Evolutionary conservation across 2,113 vertebrate genomes (phyloP), one percentile per base, ranked within the genome.

Genomic region (Cettia cetti): DNA sequence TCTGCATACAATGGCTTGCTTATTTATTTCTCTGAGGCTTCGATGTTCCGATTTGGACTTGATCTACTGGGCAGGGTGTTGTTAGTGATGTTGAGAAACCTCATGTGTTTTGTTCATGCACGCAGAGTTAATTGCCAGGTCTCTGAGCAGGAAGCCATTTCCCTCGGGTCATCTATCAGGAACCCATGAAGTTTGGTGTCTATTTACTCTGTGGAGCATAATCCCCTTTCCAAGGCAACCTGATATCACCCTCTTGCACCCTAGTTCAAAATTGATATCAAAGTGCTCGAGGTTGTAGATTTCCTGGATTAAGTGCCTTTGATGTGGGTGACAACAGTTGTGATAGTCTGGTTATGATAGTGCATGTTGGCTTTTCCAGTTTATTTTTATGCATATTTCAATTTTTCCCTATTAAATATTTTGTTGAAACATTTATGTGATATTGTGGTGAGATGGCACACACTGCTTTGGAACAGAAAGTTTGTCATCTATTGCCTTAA

Each of bases 1-100:
- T 60, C 47, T 78, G 72, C 64, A 66, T 93, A 92, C 86, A 94
- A 63, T 86, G 40, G 24, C 60, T 80, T 83, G 59, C 49, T 80
- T 72, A 27, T 64, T 86, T 83, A 63, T 86, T 90, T 90, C 54
- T 70, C 52, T 40, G 82, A 83, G 61, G 60, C 91, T 94, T 89
- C 92, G 91, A 89, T 94, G 86, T 92, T 94, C 49, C 0, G 1
- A 80, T 86, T 92, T 39, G 66, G 71, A 76, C 61, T 68, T 74
- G 88, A 89, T 93, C 59, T 54, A 40, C 75, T 37, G 72, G 75
- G 82, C 60, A 88, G 76, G 76, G 86, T 94, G 76, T 21, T 77
- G 59, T 45, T 81, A 86, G 52, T 28, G 74, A 76, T 69, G 87
- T 93, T 94, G 92, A 71, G 89, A 96, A 96, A 92, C 89, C 76